phyloP scores from a whole-genome alignment of 2,113 vertebrate genomes.

The Nanorana parkeri region DNA sequence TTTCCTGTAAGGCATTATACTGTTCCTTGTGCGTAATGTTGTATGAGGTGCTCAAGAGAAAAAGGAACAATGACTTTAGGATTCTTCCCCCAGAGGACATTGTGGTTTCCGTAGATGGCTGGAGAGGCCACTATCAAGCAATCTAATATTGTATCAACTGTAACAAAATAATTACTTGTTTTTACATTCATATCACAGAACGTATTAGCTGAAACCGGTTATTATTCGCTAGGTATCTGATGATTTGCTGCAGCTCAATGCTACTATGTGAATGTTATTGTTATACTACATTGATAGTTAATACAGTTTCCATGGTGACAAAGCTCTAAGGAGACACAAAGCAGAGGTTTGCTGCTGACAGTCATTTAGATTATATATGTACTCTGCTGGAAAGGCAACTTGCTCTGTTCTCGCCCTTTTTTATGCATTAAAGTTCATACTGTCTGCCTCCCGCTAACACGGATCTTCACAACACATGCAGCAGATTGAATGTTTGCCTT shows the following conservation, averaged over 20 bases:
- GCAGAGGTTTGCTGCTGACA: slow-evolving; percentile 36
- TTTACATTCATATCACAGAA: background rate
- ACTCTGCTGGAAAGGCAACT: slow-evolving; percentile 24
- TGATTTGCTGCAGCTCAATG: background rate
- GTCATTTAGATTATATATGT: slow-evolving; percentile 49
- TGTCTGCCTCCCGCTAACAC: slow-evolving; percentile 11
- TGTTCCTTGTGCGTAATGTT: too few relatives aligned
- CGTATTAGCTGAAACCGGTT: background rate
- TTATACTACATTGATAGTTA: slow-evolving; percentile 42
- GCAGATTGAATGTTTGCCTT: background rate
- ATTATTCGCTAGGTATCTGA: slow-evolving; percentile 15
- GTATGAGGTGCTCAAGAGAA: too few relatives aligned
- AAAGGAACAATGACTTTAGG: too few relatives aligned
- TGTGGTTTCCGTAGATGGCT: background rate
- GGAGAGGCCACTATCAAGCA: background rate
- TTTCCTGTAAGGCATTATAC: too few relatives aligned
- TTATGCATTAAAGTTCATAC: slow-evolving; percentile 41
- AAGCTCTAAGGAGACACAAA: slow-evolving; percentile 28
- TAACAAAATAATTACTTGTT: background rate
- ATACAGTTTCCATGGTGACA: slow-evolving; percentile 50
- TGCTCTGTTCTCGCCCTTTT: slow-evolving; percentile 4
- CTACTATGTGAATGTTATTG: slow-evolving; percentile 30
- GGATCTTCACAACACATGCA: background rate
- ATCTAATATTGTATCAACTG: background rate
- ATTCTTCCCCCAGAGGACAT: too few relatives aligned